Evolutionary conservation across 2,797 vertebrate genomes (phyloP).

Genomic region (Chrysolophus pictus): DNA sequence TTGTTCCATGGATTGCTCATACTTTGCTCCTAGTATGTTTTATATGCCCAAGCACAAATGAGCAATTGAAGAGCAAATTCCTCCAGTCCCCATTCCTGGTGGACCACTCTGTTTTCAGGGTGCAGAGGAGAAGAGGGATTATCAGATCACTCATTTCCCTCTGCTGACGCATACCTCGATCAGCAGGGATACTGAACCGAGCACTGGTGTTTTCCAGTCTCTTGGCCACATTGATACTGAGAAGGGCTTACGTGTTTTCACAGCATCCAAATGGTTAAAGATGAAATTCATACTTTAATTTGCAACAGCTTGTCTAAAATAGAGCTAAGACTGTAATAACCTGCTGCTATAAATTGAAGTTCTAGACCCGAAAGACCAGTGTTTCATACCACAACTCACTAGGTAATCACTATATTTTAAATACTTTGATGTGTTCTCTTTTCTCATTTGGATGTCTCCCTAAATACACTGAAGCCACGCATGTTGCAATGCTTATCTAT

Average conservation of each 20-base stretch:
- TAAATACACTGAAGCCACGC: conserved; percentile 44
- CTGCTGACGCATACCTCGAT: not conserved
- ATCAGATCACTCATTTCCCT: not conserved
- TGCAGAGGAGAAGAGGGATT: conserved; percentile 2
- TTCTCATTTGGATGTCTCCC: conserved; percentile 57
- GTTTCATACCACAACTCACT: not conserved
- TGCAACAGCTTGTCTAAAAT: not conserved
- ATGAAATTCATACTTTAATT: not conserved
- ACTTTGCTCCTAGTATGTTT: not conserved
- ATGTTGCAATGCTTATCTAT: conserved; percentile 48
- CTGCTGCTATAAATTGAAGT: not conserved
- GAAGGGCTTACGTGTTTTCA: not conserved
- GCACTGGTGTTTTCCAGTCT: conserved; percentile 30
- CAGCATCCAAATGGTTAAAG: conserved; percentile 30
- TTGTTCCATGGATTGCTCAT: not conserved
- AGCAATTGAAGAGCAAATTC: not conserved
- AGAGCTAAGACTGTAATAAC: not conserved
- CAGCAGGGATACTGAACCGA: not conserved
- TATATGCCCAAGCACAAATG: not conserved
- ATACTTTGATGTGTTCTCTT: conserved; percentile 21
- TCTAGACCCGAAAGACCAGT: not conserved
- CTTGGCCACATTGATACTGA: not conserved
- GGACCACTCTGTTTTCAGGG: not conserved
- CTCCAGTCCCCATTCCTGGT: not conserved
- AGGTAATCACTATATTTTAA: not conserved